A percentile compares a stretch with the other conserved stretches of the same genome.
Conservation (phyloP, 2,797 vertebrate species). For the Kryptolebias ocellatus region DNA sequence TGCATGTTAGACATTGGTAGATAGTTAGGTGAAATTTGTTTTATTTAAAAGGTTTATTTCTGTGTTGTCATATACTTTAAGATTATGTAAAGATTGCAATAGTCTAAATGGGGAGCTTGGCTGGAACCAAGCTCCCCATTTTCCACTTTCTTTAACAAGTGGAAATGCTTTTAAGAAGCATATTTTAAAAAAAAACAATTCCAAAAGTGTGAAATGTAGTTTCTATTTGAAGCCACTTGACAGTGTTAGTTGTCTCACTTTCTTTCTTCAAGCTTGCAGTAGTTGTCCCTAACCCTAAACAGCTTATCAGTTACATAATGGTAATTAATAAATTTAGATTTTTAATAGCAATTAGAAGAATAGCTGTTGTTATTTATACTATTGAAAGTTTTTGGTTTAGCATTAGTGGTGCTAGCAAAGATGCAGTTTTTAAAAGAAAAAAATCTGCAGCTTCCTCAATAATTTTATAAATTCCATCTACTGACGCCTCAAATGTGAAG, state of each 20-base stretch:
- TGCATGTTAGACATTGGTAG: constrained; percentile 4
- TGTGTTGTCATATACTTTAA: constrained; percentile 41
- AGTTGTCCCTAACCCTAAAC: constrained; percentile 6
- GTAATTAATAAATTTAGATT: constrained; percentile 3
- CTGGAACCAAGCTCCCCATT: no score
- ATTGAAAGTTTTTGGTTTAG: constrained; percentile 29
- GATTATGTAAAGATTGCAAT: constrained; percentile 28
- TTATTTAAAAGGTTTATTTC: constrained; percentile 9
- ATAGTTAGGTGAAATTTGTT: constrained; percentile 3
- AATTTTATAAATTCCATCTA: constrained; percentile 51
- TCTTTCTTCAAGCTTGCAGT: constrained; percentile 29
- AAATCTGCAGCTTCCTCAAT: constrained; percentile 54
- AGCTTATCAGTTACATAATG: no score
- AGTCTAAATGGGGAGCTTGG: background rate
- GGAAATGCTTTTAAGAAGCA: no score
- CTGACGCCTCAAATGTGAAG: constrained; percentile 62
- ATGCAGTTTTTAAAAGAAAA: background rate
- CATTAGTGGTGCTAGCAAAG: constrained; percentile 34
- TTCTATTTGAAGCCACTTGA: constrained; percentile 34
- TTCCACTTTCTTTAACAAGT: no score
- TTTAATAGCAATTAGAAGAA: constrained; percentile 42
- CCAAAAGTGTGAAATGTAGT: background rate
- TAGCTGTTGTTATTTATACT: constrained; percentile 24
- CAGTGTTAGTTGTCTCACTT: constrained; percentile 23
- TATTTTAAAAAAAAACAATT: no score